Evolutionary conservation across 2,888 invertebrate genomes (phyloP).

Genomic region (Dasypogon diadema): DNA sequence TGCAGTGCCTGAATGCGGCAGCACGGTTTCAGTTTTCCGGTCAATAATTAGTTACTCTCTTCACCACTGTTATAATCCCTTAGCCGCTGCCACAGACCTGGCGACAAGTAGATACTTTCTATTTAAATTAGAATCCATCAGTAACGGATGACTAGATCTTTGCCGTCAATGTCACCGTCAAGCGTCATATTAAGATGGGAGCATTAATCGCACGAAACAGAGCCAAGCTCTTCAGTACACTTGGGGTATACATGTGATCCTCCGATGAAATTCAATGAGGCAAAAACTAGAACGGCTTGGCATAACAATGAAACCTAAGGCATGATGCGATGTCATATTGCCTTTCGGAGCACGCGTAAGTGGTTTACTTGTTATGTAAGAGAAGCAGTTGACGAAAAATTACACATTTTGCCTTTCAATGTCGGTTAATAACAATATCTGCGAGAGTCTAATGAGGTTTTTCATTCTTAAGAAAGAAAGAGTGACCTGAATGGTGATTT

Average conservation of each 20-base stretch:
- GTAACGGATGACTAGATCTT: conserved; percentile 10
- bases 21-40: no score
- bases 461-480: conserved; percentile 8
- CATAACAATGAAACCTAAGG: conserved; percentile 41
- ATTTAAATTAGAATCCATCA: neutral
- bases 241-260: conserved; percentile 20
- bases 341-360: conserved; percentile 24
- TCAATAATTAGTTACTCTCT: no score
- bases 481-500: neutral
- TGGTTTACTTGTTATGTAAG: conserved; percentile 28
- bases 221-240: no score
- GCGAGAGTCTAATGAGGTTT: conserved; percentile 26
- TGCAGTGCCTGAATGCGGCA: no score
- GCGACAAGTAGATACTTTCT: no score
- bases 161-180: neutral
- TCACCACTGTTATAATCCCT: no score
- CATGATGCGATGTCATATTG: conserved; percentile 11
- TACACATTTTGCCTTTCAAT: conserved; percentile 8
- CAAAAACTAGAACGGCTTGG: conserved; percentile 34
- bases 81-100: no score
- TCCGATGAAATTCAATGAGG: conserved; percentile 29
- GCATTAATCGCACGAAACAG: conserved; percentile 12
- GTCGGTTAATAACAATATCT: conserved; percentile 21
- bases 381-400: neutral
- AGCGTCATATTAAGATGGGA: neutral